A percentile compares a stretch with the other conserved stretches of the same genome.
Evolutionary conservation across 2,113 vertebrate genomes (phyloP).

Genomic region (human (Homo sapiens)): DNA sequence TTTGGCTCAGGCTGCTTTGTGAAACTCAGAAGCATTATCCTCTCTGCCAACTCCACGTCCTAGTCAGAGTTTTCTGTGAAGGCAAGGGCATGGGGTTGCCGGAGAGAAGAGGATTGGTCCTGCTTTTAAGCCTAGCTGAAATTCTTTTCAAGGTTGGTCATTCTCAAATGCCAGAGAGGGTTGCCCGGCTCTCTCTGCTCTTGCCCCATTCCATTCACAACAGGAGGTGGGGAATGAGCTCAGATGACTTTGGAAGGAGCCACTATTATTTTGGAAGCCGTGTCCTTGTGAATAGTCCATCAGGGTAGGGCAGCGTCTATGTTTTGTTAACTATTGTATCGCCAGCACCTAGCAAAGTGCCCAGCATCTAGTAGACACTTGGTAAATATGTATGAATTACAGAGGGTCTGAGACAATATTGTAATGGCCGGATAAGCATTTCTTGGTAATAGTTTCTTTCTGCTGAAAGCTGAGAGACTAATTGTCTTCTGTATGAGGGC

Average conservation of each 20-base stretch:
- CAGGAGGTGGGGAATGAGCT: not conserved
- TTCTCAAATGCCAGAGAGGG: not conserved
- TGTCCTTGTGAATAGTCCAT: not conserved
- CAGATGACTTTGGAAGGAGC: not conserved
- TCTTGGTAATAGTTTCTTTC: not conserved
- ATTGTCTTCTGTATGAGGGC: not conserved
- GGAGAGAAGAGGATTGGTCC: not conserved
- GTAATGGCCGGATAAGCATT: not conserved
- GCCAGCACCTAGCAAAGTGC: not conserved
- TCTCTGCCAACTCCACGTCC: constrained; percentile 51
- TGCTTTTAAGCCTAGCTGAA: not conserved
- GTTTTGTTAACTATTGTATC: not conserved
- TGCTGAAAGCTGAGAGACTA: not conserved
- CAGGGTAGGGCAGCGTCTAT: not conserved
- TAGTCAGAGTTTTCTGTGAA: constrained; percentile 30
- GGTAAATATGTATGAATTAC: not conserved
- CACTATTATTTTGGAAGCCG: not conserved
- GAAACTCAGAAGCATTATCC: constrained; percentile 40
- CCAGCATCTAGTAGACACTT: not conserved
- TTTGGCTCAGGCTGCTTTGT: constrained; percentile 60
- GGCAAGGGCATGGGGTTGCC: not conserved
- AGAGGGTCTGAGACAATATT: not conserved
- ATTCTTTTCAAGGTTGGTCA: constrained; percentile 29
- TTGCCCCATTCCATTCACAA: not conserved
- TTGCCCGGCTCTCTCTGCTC: not conserved